A percentile compares a stretch with the other conserved stretches of the same genome.
phyloP scores from a whole-genome alignment of 2,888 invertebrate species.

The Latrodectus elegans region DNA sequence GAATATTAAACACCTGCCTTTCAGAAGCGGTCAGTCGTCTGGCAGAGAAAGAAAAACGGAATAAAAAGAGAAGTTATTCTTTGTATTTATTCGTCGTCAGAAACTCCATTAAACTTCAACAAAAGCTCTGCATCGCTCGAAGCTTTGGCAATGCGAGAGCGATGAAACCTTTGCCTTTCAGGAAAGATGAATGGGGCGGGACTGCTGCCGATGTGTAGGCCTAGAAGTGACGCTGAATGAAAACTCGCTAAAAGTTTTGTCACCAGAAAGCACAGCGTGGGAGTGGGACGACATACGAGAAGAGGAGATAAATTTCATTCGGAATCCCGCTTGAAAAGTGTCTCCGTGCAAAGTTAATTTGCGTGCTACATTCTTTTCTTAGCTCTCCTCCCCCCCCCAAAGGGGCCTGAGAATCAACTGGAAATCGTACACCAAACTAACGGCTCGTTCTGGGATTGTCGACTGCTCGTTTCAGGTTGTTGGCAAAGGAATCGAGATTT shows the following conservation, averaged over 20 bases:
- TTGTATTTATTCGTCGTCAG: constrained; percentile 50
- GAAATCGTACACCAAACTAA: no score
- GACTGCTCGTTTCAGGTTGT: no score
- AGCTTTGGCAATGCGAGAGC: neutral
- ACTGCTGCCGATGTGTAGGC: neutral
- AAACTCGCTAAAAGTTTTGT: constrained; percentile 6
- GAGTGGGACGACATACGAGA: neutral
- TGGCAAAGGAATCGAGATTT: no score
- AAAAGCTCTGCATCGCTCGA: constrained; percentile 42
- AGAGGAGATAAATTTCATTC: neutral
- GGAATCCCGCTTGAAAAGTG: neutral
- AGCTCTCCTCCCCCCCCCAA: no score
- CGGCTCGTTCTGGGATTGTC: no score
- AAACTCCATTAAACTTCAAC: constrained; percentile 43
- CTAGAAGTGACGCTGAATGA: constrained; percentile 32
- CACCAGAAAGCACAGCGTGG: neutral
- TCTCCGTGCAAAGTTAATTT: neutral
- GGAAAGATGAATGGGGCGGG: constrained; percentile 19
- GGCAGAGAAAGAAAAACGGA: constrained; percentile 12
- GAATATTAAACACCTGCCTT: constrained; percentile 62
- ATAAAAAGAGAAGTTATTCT: constrained; percentile 33
- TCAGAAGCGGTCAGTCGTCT: constrained; percentile 41
- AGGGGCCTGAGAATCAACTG: no score
- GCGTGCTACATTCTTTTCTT: neutral
- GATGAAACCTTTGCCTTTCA: constrained; percentile 16